Evolutionary conservation across 2,888 invertebrate species (phyloP), one percentile per base, ranked within the genome.

Genomic region (Operophtera brumata): DNA sequence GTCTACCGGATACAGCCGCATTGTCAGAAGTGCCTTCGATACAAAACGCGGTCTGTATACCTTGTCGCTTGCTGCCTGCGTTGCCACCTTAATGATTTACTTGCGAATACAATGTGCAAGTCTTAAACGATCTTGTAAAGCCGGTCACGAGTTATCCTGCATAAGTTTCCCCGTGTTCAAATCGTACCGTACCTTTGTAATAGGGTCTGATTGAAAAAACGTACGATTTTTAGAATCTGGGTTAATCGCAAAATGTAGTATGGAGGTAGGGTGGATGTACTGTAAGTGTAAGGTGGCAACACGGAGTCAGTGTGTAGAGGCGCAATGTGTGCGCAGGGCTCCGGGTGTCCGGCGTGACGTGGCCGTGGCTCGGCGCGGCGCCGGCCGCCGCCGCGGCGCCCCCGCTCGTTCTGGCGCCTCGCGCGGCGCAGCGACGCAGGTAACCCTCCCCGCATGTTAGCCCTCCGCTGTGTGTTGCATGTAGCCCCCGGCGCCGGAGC

Each of bases 401-500:
- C 80, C 93, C 92, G 87, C 92, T 94, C 82, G 93, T 94, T 89
- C 92, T 94, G 87, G 92, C 94, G 78, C 93, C 93, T 83, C 93
- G 94, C 89, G 93, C 92, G 84, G 92, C 94, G 77, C 93, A 93
- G 91, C 92, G 94, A 90, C 92, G 93, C 91, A 94, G 94, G 94
- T 94, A 94, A 89, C 77, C 76, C 70, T 64, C 73, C 30, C 69
- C 69, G 70, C 73, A 70, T 71, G 71, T 64, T 68, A 69, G 71
- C 67, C 57, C 67, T 70, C 70, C 65, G 64, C 66, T 73, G 78
- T 82, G 78, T 82, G 81, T 82, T 80, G 82, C 82, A 82, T 80
- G 80, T 93, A 92, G 95, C 94, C 96, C 78, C 69, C 52, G 66
- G 96, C 96, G 96, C 71, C 95, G 96, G 65, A 71, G 91, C 84